Base-by-base conservation (phyloP, 92 coral and sea anemone species). In the Micromussa lordhowensis region DNA sequence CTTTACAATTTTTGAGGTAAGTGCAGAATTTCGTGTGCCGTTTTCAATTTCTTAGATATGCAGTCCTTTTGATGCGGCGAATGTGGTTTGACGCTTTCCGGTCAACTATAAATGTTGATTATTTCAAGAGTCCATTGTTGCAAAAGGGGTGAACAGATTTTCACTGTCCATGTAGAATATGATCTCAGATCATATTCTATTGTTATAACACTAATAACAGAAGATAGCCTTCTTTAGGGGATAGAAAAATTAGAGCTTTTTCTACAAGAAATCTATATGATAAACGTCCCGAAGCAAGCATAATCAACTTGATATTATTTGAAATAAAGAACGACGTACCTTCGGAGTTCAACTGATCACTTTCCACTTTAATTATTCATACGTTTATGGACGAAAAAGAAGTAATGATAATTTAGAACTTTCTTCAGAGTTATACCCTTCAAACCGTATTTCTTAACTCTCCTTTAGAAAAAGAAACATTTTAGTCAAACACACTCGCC, bases 1-100 rank as follows among this genome's bases (percentile, higher is more conserved):
- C 51, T 57, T 58, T 24, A 22, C 26, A 82, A 34, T 77, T 86
- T 86, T 28, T 51, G 83, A 51, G 83, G 89, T 86, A 48, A 86
- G 83, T 64, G 83, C 83, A 29, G 48, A 77, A 36, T 61, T 76
- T 38, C 36, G 64, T 36, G 28, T 75, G 29, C 36, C 44, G 14
- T 29, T 44, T 68, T 28, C 76, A 32, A 17, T 36, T 10, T 68
- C 36, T 58, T 35, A 13, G 11, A 22, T 16, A 64, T 80, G 30
- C 1, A 19, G 38, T 40, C 64, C 34, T 79, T 79, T 34, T 51
- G 35, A 2, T 34, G 49, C 36, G 38, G 48, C 13, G 14, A 34
- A 58, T 59, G 83, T 22, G 53, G 71, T 80, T 22, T 32, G 70
- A 58, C 31, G 32, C 24, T 80, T 80, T 80, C 83, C 71, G 83